Percentiles rank a stretch among this genome's conserved stretches.
phyloP scores from a whole-genome alignment of 2,113 vertebrate genomes.

The Malaclemys terrapin region DNA sequence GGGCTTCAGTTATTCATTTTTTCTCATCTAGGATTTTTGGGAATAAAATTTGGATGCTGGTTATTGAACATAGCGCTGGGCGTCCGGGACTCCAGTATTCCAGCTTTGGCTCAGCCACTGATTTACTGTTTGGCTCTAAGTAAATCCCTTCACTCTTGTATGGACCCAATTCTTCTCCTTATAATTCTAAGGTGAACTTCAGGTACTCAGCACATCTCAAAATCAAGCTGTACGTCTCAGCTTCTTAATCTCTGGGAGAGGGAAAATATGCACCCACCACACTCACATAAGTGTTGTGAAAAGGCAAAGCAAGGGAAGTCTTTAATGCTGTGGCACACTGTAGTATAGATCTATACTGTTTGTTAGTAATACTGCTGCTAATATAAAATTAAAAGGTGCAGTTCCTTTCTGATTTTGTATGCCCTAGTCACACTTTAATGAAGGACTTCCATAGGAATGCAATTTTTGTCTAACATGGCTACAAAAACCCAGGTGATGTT shows the following conservation, averaged over 20 bases:
- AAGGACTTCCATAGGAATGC: rapidly evolving
- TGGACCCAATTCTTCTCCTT: neutral
- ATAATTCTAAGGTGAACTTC: neutral
- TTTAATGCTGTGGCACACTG: neutral
- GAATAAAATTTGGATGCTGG: neutral
- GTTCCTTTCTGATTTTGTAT: neutral
- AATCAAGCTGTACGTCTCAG: neutral
- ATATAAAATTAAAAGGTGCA: neutral
- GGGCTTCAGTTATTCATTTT: neutral
- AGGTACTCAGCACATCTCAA: neutral
- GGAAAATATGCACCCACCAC: neutral
- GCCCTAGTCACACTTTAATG: neutral
- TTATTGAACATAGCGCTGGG: neutral
- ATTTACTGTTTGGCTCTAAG: neutral
- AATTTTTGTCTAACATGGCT: neutral
- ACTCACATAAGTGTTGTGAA: neutral
- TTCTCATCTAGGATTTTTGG: neutral
- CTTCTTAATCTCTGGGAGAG: neutral
- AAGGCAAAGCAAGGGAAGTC: rapidly evolving
- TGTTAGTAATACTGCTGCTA: neutral
- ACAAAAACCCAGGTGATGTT: neutral
- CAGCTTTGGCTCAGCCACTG: neutral
- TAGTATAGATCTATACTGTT: neutral
- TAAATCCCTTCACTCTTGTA: neutral
- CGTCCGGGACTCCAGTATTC: neutral